A percentile compares a stretch with the other conserved stretches of the same genome.
Conservation (phyloP, 2,797 vertebrate genomes). For the Iguana delicatissima region DNA sequence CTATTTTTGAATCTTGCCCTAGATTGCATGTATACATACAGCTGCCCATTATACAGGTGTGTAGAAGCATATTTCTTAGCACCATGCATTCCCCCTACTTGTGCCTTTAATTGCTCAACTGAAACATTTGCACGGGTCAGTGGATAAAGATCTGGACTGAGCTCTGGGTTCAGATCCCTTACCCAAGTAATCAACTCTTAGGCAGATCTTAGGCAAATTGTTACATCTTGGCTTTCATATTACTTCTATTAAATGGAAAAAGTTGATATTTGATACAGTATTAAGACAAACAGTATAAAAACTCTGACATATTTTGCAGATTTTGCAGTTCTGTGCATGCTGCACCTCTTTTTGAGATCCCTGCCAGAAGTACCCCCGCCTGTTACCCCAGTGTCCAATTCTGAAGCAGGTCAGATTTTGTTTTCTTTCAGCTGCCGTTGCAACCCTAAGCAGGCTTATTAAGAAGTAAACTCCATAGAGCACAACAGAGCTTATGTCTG, state of each 20-base stretch:
- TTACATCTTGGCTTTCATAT: neutral
- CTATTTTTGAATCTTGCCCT: too few relatives aligned
- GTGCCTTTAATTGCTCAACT: neutral
- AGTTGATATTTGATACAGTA: neutral
- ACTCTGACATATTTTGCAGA: neutral
- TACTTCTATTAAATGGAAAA: too few relatives aligned
- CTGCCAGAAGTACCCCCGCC: neutral
- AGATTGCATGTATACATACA: neutral
- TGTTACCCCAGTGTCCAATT: neutral
- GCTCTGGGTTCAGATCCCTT: neutral
- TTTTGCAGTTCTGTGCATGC: neutral
- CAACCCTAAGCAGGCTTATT: constrained; percentile 1
- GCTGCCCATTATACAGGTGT: neutral
- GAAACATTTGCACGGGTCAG: neutral
- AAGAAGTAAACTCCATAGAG: neutral
- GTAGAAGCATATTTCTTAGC: neutral
- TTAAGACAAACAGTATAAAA: neutral
- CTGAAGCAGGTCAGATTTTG: neutral
- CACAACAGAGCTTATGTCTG: neutral
- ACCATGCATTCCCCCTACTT: neutral
- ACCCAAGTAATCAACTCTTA: neutral
- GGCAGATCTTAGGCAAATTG: neutral
- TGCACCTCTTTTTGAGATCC: neutral
- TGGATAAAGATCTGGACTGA: neutral
- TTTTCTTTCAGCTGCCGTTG: neutral